Evolutionary conservation across 2,888 invertebrate genomes (phyloP).

Genomic region (Folsomia candida): DNA sequence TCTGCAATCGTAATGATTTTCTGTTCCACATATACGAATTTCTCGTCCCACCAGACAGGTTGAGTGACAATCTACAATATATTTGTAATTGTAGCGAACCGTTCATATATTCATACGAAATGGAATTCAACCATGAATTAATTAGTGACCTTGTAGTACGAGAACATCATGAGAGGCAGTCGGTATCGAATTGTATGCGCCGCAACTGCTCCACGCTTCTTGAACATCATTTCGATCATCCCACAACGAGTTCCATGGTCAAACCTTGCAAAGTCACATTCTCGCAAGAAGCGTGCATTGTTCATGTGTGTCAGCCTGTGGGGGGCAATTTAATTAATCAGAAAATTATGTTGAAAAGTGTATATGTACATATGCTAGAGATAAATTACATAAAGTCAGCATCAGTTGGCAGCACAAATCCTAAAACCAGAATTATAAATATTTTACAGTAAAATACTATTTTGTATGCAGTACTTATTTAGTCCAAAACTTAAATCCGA

Average conservation of each 20-base stretch:
- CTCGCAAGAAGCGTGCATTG: conserved; percentile 81
- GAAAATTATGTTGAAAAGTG: too few species aligned
- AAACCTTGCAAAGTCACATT: conserved; percentile 81
- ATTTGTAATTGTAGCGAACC: too few species aligned
- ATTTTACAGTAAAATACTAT: too few species aligned
- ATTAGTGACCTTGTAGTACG: conserved; percentile 70
- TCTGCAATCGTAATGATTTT: conserved; percentile 74
- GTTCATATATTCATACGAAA: too few species aligned
- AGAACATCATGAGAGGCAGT: conserved; percentile 74
- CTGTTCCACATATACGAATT: conserved; percentile 79
- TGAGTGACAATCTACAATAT: conserved; percentile 42
- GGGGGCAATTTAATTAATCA: too few species aligned
- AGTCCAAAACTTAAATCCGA: neutral
- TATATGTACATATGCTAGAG: too few species aligned
- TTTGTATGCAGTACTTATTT: conserved; percentile 4
- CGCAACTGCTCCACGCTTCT: conserved; percentile 38
- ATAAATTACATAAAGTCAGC: conserved; percentile 77
- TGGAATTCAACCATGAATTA: too few species aligned
- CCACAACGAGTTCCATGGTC: conserved; percentile 72
- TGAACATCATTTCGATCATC: conserved; percentile 29
- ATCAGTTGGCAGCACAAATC: conserved; percentile 78
- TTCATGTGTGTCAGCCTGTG: conserved; percentile 94
- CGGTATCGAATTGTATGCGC: conserved; percentile 62
- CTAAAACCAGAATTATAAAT: conserved; percentile 46
- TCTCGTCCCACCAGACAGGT: conserved; percentile 81